Percentiles rank a stretch among this genome's conserved stretches.
These are phyloP conservation scores for Menura novaehollandiae DNA, from an alignment of 2,113 vertebrate genomes.

Conservation along the genomic window DNA sequence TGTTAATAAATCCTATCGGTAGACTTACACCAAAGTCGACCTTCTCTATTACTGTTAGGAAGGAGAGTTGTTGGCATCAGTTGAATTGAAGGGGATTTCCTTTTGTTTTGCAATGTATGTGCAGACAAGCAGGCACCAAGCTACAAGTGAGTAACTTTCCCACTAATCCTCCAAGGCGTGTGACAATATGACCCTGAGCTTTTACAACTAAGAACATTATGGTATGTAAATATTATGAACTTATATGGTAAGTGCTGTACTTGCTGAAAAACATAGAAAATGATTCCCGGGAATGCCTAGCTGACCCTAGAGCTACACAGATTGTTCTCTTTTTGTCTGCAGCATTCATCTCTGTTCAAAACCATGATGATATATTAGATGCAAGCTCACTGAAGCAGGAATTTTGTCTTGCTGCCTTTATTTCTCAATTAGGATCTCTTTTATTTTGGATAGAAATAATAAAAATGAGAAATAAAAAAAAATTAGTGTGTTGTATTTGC, in stretches of 20 bases:
- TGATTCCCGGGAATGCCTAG: neutral
- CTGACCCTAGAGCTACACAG: constrained; percentile 17
- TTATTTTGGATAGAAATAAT: constrained; percentile 4
- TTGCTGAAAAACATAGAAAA: constrained; percentile 49
- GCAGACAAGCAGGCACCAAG: constrained; percentile 66
- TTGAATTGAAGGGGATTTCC: constrained; percentile 57
- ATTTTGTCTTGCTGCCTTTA: neutral
- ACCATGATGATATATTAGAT: neutral
- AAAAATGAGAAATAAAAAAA: neutral
- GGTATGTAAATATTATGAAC: constrained; percentile 62
- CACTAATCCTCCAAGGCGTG: constrained; percentile 53
- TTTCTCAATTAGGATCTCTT: constrained; percentile 7
- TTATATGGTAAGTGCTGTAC: constrained; percentile 59
- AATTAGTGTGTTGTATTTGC: neutral
- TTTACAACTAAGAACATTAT: constrained; percentile 48
- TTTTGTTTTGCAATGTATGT: constrained; percentile 57
- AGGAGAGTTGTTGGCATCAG: constrained; percentile 23
- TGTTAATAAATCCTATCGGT: neutral
- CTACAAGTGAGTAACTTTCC: constrained; percentile 63
- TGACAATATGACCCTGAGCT: constrained; percentile 59
- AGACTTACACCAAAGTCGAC: neutral
- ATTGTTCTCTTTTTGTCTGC: neutral
- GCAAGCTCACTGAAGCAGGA: neutral
- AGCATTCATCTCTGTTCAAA: constrained; percentile 16
- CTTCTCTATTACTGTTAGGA: neutral